Evolutionary conservation across 2,113 vertebrate genomes (phyloP), one percentile per base, ranked within the genome.

Genomic region (Neolamprologus caudopunctatus): DNA sequence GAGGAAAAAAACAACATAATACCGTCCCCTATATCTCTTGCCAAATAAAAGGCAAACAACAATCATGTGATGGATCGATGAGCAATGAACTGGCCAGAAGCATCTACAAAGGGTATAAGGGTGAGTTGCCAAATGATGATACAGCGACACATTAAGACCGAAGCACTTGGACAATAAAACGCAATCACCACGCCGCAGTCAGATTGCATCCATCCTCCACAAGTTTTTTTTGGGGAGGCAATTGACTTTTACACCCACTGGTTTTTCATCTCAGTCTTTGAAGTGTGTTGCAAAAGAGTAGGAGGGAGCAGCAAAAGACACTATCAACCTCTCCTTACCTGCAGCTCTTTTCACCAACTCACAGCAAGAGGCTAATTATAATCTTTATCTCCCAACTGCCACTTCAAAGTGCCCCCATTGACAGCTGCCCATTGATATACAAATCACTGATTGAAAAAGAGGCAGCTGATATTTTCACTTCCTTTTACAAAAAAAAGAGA

Each of bases 381-480:
- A 90, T 84, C 83, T 85, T 88, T 89, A 91, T 93, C 92, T 85
- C n/a, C 68, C 55, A 71, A 87, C 78, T 82, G 81, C 88, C 92
- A 91, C 94, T 90, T 87, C 88, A 92, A 81, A 91, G 85, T 84
- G 73, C 42, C 85, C 54, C 80, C 85, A 87, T 86, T 89, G 89
- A 93, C 85, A 88, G 85, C 84, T 87, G 89, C 82, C 85, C 45
- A 93, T 93, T 95, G 89, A 95, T 95, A 91, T 85, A 93, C 87
- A 95, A 95, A 94, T 95, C 57, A 82, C 66, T 83, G 86, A 93
- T 85, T 91, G 85, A 88, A 92, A 89, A 90, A 40, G 35, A 71
- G 84, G 55, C 82, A 71, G 75, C 68, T 54, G 68, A 92, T 93
- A 86, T 93, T 91, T 90, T 73, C 85, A 42, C 91, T 88, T 87